Conservation (phyloP, 2,888 invertebrate genomes). For the Maniola hyperantus region DNA sequence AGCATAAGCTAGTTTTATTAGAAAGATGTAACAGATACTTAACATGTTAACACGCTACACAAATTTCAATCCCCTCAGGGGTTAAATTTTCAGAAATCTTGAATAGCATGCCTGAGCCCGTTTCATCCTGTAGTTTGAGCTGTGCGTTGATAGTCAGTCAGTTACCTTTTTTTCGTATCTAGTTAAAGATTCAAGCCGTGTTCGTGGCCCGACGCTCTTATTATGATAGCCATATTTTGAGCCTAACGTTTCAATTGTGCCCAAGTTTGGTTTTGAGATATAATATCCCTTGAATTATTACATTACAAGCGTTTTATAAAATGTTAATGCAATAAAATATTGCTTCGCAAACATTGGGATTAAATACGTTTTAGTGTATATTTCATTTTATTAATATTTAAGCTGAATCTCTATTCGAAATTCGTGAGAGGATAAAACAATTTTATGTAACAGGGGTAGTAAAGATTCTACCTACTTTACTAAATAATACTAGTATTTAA, state of each 20-base stretch:
- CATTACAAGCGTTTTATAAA: constrained; percentile 68
- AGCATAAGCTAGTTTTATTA: too few species aligned
- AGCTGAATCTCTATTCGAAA: constrained; percentile 1
- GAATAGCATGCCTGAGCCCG: too few species aligned
- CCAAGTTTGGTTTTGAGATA: constrained; percentile 54
- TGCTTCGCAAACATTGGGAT: constrained; percentile 55
- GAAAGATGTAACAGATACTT: too few species aligned
- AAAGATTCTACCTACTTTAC: too few species aligned
- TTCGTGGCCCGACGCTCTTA: constrained; percentile 45
- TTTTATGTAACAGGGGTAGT: background rate
- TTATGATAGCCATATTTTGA: constrained; percentile 61
- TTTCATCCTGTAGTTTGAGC: too few species aligned
- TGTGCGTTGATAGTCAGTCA: too few species aligned
- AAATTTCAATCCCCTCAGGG: too few species aligned
- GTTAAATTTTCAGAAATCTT: too few species aligned
- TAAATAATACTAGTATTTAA: too few species aligned
- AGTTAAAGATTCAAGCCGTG: constrained; percentile 36
- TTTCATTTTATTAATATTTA: constrained; percentile 21
- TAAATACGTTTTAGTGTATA: constrained; percentile 30
- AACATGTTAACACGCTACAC: too few species aligned
- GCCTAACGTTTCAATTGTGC: constrained; percentile 64
- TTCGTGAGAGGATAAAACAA: background rate
- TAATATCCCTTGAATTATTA: constrained; percentile 76
- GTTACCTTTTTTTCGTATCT: too few species aligned
- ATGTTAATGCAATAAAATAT: constrained; percentile 74